phyloP scores from a whole-genome alignment of 1,140 invertebrate species.

The Aphelenchoides fujianensis region DNA sequence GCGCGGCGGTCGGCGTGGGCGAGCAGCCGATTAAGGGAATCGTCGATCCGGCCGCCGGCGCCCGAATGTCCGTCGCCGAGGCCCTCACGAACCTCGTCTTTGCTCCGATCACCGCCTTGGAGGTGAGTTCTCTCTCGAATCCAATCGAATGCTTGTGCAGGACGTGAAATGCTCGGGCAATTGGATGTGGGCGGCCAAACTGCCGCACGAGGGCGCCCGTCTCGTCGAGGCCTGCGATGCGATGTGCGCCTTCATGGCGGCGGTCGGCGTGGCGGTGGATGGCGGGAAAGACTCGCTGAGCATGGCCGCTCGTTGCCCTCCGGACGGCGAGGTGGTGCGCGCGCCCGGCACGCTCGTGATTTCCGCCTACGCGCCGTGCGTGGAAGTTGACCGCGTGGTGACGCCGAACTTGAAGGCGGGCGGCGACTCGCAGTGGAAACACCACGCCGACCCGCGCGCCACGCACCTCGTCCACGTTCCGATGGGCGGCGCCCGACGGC shows the following conservation, averaged over 20 bases:
- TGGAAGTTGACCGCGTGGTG: conserved; percentile 74
- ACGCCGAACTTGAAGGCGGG: conserved; percentile 79
- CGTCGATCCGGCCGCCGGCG: conserved; percentile 77
- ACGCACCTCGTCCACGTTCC: conserved; percentile 13
- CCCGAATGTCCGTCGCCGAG: conserved; percentile 87
- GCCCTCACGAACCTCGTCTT: conserved; percentile 91
- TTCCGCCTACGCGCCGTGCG: conserved; percentile 88
- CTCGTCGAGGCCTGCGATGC: conserved; percentile 81
- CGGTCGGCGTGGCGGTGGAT: conserved; percentile 85
- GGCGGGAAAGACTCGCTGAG: conserved; percentile 96
- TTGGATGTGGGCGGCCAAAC: conserved; percentile 98
- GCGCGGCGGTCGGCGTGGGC: conserved; percentile 87
- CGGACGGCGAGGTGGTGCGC: conserved; percentile 72
- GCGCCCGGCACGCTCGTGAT: conserved; percentile 86
- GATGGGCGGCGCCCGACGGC: conserved; percentile 40
- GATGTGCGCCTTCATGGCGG: conserved; percentile 80
- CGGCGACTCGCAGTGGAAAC: neutral
- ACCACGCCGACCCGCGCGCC: neutral
- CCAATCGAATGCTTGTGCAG: conserved; percentile 50
- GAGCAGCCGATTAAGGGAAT: conserved; percentile 93
- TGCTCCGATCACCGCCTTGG: conserved; percentile 76
- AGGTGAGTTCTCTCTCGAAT: conserved; percentile 64
- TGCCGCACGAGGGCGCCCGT: conserved; percentile 81
- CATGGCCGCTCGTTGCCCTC: conserved; percentile 75
- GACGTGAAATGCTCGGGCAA: conserved; percentile 96